Percentiles rank a stretch among this genome's conserved stretches.
Evolutionary conservation across 1,140 invertebrate species (phyloP).

Genomic region (Ectropis grisescens): DNA sequence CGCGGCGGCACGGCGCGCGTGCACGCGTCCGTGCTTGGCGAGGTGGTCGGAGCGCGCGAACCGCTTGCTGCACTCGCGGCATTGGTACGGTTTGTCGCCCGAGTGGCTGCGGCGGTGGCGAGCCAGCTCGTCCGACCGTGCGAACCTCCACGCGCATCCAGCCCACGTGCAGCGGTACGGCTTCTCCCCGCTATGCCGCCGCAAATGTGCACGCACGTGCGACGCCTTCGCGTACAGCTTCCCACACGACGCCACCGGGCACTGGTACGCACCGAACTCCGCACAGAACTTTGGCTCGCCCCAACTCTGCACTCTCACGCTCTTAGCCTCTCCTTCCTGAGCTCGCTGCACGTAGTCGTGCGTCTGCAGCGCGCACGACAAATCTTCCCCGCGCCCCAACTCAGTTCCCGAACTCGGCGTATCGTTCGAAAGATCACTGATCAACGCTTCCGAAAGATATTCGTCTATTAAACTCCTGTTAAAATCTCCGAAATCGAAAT

Average conservation of each 20-base stretch:
- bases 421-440: slow-evolving; percentile 34
- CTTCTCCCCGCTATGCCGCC: slow-evolving; percentile 95
- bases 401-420: slow-evolving; percentile 22
- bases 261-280: slow-evolving; percentile 68
- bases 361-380: slow-evolving; percentile 21
- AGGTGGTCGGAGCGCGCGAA: slow-evolving; percentile 93
- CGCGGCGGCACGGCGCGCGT: slow-evolving; percentile 63
- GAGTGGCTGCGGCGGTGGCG: slow-evolving; percentile 86
- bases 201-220: slow-evolving; percentile 93
- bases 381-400: slow-evolving; percentile 22
- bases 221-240: slow-evolving; percentile 93
- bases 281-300: slow-evolving; percentile 46
- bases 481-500: slow-evolving; percentile 49
- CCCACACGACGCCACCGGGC: slow-evolving; percentile 72
- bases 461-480: slow-evolving; percentile 50
- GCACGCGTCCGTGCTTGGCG: slow-evolving; percentile 90
- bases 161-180: slow-evolving; percentile 92
- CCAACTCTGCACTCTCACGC: slow-evolving; percentile 29
- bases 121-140: slow-evolving; percentile 92
- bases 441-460: slow-evolving; percentile 42
- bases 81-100: slow-evolving; percentile 86
- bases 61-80: slow-evolving; percentile 85
- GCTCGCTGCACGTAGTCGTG: slow-evolving; percentile 14
- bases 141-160: slow-evolving; percentile 95
- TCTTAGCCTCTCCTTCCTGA: slow-evolving; percentile 12